Evolutionary conservation across 2,888 invertebrate genomes (phyloP).

Genomic region (Amphipoea lucens): DNA sequence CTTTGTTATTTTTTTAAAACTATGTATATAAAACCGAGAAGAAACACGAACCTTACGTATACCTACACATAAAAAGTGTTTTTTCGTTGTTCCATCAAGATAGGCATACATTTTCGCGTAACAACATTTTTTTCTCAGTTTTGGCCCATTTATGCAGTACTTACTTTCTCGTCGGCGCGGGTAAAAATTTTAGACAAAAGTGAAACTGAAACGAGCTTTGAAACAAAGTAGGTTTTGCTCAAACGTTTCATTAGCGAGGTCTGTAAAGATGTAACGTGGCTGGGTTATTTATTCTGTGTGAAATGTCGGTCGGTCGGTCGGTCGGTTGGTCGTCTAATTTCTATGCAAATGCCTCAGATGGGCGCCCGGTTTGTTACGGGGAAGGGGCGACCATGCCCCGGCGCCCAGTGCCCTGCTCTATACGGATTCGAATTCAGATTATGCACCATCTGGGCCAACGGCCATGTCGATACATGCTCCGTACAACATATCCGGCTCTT

Average conservation of each 20-base stretch:
- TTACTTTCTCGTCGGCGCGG: conserved; percentile 26
- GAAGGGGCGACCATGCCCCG: conserved; percentile 43
- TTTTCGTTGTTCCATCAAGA: conserved; percentile 44
- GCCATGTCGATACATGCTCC: conserved; percentile 56
- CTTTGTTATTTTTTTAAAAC: conserved; percentile 35
- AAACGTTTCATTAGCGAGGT: conserved; percentile 53
- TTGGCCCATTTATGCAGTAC: conserved; percentile 34
- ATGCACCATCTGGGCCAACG: conserved; percentile 64
- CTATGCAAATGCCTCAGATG: conserved; percentile 84
- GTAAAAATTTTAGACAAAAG: conserved; percentile 50
- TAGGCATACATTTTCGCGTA: conserved; percentile 46
- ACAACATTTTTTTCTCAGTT: conserved; percentile 45
- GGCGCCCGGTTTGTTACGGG: conserved; percentile 64
- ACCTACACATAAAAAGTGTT: conserved; percentile 30
- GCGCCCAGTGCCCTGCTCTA: conserved; percentile 52
- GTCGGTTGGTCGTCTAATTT: conserved; percentile 84
- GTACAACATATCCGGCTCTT: conserved; percentile 53
- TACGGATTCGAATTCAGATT: conserved; percentile 71
- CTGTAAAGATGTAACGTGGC: conserved; percentile 63
- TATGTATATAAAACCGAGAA: conserved; percentile 17
- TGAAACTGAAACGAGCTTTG: conserved; percentile 41
- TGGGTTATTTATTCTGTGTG: conserved; percentile 84
- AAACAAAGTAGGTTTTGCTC: conserved; percentile 54
- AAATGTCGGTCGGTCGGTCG: conserved; percentile 80
- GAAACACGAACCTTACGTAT: conserved; percentile 19